phyloP scores from a whole-genome alignment of 2,113 vertebrate species.

The Tautogolabrus adspersus region DNA sequence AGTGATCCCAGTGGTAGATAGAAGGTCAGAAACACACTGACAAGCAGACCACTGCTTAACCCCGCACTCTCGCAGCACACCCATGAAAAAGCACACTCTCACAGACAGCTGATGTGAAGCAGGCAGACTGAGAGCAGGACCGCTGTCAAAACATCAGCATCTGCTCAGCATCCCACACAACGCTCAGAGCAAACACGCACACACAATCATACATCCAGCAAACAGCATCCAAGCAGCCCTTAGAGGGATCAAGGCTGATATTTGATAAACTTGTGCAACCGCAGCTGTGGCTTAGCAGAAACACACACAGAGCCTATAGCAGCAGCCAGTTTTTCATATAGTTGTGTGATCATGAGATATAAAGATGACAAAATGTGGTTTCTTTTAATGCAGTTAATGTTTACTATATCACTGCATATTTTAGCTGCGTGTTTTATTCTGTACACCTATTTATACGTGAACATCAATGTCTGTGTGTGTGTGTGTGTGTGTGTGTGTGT shows the following conservation, averaged over 20 bases:
- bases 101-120: conserved; percentile 58
- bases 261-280: conserved; percentile 65
- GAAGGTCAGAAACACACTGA: conserved; percentile 73
- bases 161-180: conserved; percentile 70
- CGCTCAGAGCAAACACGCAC: conserved; percentile 58
- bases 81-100: conserved; percentile 13
- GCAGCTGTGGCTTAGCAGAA: conserved; percentile 49
- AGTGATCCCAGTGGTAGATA: conserved; percentile 75
- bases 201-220: conserved; percentile 54
- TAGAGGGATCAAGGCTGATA: conserved; percentile 58
- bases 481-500: neutral
- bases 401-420: neutral
- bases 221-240: conserved; percentile 59
- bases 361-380: neutral
- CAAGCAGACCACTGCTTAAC: conserved; percentile 69
- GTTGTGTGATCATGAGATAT: neutral
- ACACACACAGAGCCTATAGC: conserved; percentile 13
- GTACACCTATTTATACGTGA: neutral
- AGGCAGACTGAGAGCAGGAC: conserved; percentile 65
- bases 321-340: conserved; percentile 10
- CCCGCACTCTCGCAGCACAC: conserved; percentile 31
- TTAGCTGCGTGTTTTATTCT: conserved; percentile 6
- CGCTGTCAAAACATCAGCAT: conserved; percentile 80
- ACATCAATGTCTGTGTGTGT: conserved; percentile 28
- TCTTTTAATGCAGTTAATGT: neutral